Evolutionary conservation across 2,888 invertebrate genomes (phyloP).

Genomic region (Acrocyrtus sp.): DNA sequence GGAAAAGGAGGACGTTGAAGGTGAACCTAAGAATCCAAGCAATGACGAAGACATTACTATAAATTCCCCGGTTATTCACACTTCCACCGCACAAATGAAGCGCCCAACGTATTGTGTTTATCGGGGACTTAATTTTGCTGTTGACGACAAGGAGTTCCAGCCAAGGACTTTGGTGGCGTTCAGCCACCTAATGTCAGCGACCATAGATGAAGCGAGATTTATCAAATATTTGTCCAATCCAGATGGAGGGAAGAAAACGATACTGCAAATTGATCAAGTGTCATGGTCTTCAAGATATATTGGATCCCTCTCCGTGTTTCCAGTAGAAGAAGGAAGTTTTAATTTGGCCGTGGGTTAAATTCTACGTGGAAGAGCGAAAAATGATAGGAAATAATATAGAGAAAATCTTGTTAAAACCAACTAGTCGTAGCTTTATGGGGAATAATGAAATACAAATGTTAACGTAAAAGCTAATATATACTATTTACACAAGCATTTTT

Average conservation of each 20-base stretch:
- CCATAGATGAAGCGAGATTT: conserved; percentile 22
- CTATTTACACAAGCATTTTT: not conserved
- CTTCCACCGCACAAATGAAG: not conserved
- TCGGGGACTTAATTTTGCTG: conserved; percentile 17
- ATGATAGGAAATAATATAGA: conserved; percentile 35
- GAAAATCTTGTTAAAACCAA: conserved; percentile 50
- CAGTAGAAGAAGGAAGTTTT: conserved; percentile 49
- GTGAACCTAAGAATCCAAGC: not conserved
- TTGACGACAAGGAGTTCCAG: conserved; percentile 21
- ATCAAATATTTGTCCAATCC: conserved; percentile 17
- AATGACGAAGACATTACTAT: not conserved
- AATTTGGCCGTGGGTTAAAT: conserved; percentile 52
- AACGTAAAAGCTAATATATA: not conserved
- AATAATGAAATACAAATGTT: not conserved
- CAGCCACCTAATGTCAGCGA: conserved; percentile 37
- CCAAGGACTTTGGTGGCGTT: conserved; percentile 37
- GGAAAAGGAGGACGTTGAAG: conserved; percentile 1
- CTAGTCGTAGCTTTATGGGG: conserved; percentile 43
- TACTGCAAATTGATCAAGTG: conserved; percentile 46
- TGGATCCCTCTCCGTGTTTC: conserved; percentile 34
- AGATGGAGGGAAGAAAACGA: conserved; percentile 10
- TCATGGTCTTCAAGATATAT: conserved; percentile 44
- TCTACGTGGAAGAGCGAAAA: conserved; percentile 45
- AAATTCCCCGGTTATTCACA: not conserved
- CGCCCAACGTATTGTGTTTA: conserved; percentile 6